These are phyloP conservation scores for Damaliscus lunatus DNA, from an alignment of 2,113 vertebrate species.

Conservation along the genomic window DNA sequence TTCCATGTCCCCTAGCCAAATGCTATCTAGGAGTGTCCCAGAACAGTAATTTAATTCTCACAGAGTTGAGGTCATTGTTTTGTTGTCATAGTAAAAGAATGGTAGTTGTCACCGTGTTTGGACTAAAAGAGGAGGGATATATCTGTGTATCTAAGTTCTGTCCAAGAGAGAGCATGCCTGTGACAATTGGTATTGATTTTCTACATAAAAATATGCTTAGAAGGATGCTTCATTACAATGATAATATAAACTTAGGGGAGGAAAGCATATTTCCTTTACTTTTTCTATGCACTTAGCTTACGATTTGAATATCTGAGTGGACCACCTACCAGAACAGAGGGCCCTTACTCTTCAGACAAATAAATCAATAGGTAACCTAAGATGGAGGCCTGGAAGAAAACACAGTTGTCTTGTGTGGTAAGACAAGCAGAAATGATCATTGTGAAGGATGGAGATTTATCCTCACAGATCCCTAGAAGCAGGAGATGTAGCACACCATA, in stretches of 20 bases:
- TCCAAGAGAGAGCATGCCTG: neutral
- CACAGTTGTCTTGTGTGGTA: neutral
- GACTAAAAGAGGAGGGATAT: neutral
- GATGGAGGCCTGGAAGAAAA: neutral
- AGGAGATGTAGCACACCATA: neutral
- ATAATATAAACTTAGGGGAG: neutral
- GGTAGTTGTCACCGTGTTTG: neutral
- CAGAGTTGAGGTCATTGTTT: constrained; percentile 15
- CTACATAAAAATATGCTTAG: neutral
- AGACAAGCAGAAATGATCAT: neutral
- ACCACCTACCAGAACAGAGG: neutral
- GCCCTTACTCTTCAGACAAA: neutral
- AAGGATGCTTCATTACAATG: neutral
- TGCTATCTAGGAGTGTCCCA: neutral
- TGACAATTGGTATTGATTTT: neutral
- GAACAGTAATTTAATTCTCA: neutral
- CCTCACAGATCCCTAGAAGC: neutral
- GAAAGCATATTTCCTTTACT: neutral
- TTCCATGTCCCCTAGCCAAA: neutral
- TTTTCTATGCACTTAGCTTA: neutral
- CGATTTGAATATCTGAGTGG: neutral
- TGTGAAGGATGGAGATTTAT: neutral
- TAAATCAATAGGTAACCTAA: neutral
- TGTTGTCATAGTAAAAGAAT: constrained; percentile 23
- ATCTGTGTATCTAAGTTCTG: neutral